Conservation (phyloP, 2,113 vertebrate species). For the human (Homo sapiens) region DNA sequence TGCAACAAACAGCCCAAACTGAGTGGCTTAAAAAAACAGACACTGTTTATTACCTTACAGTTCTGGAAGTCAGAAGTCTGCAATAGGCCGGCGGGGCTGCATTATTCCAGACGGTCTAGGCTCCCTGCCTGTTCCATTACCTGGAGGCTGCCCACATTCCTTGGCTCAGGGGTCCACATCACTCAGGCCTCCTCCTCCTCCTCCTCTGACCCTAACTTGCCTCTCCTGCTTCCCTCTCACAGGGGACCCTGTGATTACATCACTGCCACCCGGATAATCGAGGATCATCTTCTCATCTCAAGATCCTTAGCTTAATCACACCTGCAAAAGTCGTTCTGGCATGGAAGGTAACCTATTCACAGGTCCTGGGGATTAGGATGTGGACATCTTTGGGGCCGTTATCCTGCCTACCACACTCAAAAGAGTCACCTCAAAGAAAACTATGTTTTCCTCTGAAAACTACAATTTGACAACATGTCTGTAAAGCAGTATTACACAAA, state of each 20-base stretch:
- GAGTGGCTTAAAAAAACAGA: background rate
- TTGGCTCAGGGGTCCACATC: rapidly evolving
- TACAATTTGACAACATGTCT: background rate
- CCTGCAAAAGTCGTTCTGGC: background rate
- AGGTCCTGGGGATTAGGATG: background rate
- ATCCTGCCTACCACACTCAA: background rate
- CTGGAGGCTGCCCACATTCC: background rate
- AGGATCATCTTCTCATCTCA: background rate
- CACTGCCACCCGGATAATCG: background rate
- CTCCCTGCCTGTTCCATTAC: background rate
- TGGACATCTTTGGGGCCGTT: background rate
- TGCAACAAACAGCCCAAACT: background rate
- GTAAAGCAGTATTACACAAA: background rate
- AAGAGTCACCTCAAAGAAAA: background rate
- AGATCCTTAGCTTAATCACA: background rate
- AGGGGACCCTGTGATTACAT: background rate
- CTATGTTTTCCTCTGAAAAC: background rate
- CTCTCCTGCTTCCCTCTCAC: background rate
- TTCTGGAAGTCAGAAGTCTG: background rate
- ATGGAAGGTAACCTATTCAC: background rate
- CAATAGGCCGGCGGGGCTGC: rapidly evolving
- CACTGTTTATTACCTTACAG: rapidly evolving
- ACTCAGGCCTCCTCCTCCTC: background rate
- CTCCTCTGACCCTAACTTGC: background rate
- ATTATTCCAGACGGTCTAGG: background rate